Evolutionary conservation across 2,113 vertebrate genomes (phyloP), one percentile per base, ranked within the genome.

Genomic region (Spea bombifrons): DNA sequence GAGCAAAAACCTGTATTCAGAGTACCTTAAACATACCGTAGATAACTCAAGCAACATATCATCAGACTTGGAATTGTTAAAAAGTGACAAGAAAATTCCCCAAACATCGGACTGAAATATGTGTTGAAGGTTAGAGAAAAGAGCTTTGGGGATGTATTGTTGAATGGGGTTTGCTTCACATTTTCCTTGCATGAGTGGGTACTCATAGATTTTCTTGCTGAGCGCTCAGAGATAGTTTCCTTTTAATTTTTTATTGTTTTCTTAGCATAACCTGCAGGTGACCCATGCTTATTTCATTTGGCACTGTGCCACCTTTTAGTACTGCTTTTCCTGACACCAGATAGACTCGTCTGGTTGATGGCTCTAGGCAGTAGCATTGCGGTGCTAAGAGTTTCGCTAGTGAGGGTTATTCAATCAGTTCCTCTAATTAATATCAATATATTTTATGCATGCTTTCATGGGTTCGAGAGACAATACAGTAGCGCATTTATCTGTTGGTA

Each of bases 161-260:
- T 30, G 5, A 61, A 46, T 67, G 64, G 63, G 9, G n/a, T 73
- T 8, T 44, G 17, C 45, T 59, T 59, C 49, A 55, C 65, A 59
- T 66, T 15, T 30, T 50, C 15, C 50, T 47, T 67, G 48, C 50
- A 67, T 73, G 78, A 72, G 12, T 73, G 47, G 65, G 47, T 79
- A 84, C 71, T 83, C 76, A 73, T 17, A 83, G 83, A 63, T 63
- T 50, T 66, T 86, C 76, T 73, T 84, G 5, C 13, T 76, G 52
- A 86, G 84, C 84, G 78, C 83, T 86, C 83, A 82, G 81, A 3
- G 13, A 85, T 86, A 81, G 82, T 83, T 88, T 71, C 76, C 82
- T 86, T 88, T 90, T 87, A 88, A 89, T 87, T 89, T 91, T 91
- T 90, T 86, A 89, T 90, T 88, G 82, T 88, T 90, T 85, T 86